phyloP scores from a whole-genome alignment of 2,113 vertebrate species.

The Ellobius talpinus region DNA sequence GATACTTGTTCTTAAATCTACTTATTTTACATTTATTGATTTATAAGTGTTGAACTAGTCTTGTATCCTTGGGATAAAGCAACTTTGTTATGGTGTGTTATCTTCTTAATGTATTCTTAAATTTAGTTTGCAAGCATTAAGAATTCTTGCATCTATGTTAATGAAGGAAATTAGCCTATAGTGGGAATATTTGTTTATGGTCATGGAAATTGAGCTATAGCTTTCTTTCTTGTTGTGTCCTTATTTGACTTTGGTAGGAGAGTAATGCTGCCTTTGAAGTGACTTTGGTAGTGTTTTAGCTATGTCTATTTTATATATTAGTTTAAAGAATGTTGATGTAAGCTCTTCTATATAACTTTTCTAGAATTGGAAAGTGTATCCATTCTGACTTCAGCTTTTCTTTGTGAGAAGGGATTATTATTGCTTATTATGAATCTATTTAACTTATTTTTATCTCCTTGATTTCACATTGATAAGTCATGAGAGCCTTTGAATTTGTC shows the following conservation, averaged over 20 bases:
- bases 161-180: background rate
- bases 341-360: background rate
- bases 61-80: background rate
- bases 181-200: background rate
- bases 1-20: background rate
- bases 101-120: background rate
- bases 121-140: background rate
- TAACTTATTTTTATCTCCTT: background rate
- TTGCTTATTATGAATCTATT: background rate
- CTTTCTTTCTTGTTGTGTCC: background rate
- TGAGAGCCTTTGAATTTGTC: background rate
- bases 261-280: background rate
- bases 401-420: background rate
- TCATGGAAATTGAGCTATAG: background rate
- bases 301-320: background rate
- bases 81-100: background rate
- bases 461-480: background rate
- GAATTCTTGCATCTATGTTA: background rate
- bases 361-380: background rate
- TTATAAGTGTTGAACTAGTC: background rate
- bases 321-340: background rate
- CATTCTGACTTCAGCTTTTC: background rate
- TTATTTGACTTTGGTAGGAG: background rate
- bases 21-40: background rate
- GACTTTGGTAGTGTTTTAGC: background rate